Conservation (phyloP, 2,113 vertebrate species). For the Struthidea cinerea region DNA sequence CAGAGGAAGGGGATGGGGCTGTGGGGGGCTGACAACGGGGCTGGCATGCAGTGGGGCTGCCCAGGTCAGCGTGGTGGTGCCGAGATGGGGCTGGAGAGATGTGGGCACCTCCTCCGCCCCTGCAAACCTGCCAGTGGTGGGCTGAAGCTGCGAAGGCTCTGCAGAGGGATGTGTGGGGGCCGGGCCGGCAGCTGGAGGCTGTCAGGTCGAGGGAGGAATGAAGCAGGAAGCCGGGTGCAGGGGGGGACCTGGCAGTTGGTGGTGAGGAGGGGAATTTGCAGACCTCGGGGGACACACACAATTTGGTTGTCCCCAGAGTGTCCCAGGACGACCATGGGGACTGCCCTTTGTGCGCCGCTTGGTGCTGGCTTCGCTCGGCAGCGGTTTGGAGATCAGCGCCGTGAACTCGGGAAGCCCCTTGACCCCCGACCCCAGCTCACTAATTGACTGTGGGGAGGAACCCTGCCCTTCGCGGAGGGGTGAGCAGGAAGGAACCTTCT, state of each 20-base stretch:
- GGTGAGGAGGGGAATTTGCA: background rate
- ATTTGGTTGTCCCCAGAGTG: background rate
- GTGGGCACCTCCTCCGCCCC: background rate
- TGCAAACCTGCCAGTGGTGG: background rate
- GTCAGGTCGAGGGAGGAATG: background rate
- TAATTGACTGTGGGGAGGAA: slow-evolving; percentile 13
- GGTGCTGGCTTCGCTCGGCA: accelerated
- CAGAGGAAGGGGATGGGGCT: background rate
- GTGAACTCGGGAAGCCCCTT: slow-evolving; percentile 36
- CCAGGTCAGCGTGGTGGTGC: accelerated
- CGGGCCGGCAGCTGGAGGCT: background rate
- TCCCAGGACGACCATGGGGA: background rate
- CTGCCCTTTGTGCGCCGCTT: accelerated
- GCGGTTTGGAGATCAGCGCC: accelerated
- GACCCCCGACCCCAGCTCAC: background rate
- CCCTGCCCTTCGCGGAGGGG: background rate
- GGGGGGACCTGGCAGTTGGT: accelerated
- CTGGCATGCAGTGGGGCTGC: background rate
- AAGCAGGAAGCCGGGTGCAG: background rate
- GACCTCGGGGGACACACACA: background rate
- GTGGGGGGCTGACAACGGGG: background rate
- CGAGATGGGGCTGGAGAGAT: background rate
- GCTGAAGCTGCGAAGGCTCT: background rate
- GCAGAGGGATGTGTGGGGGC: background rate
- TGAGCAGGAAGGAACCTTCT: slow-evolving; percentile 2